Evolutionary conservation across 2,797 vertebrate species (phyloP).

Genomic region (Mormyrus proboscirostris): DNA sequence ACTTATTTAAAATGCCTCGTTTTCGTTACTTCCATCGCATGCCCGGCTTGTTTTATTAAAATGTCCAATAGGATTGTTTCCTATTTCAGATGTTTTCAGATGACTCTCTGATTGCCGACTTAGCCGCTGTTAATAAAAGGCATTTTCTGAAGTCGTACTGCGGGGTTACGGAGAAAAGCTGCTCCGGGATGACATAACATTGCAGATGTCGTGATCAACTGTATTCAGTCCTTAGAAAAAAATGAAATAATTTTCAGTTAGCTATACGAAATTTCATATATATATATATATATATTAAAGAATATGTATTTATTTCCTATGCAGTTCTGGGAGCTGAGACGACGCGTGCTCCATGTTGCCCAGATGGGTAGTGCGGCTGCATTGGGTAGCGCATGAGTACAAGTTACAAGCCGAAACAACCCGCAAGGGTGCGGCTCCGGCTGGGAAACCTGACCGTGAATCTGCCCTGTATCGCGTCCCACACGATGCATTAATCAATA

Average conservation of each 20-base stretch:
- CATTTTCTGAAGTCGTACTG: background rate
- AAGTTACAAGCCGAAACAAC: background rate
- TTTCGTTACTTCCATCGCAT: background rate
- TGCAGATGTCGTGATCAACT: slow-evolving; percentile 33
- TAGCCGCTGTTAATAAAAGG: background rate
- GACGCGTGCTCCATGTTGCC: background rate
- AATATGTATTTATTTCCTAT: background rate
- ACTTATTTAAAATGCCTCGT: background rate
- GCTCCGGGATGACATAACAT: slow-evolving; percentile 36
- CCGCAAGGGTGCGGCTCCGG: slow-evolving; percentile 8
- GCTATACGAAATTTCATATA: background rate
- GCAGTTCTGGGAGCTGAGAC: background rate
- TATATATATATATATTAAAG: background rate
- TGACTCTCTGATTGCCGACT: background rate
- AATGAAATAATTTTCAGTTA: background rate
- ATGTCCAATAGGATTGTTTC: background rate
- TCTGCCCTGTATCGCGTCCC: background rate
- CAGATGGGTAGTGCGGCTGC: background rate
- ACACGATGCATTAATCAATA: background rate
- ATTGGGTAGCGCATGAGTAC: background rate
- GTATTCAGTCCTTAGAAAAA: background rate
- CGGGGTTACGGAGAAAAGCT: slow-evolving; percentile 1
- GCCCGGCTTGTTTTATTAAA: background rate
- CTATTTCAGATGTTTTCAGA: background rate
- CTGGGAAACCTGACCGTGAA: background rate